Conservation (phyloP, 2,113 vertebrate species). For the Albula goreensis region DNA sequence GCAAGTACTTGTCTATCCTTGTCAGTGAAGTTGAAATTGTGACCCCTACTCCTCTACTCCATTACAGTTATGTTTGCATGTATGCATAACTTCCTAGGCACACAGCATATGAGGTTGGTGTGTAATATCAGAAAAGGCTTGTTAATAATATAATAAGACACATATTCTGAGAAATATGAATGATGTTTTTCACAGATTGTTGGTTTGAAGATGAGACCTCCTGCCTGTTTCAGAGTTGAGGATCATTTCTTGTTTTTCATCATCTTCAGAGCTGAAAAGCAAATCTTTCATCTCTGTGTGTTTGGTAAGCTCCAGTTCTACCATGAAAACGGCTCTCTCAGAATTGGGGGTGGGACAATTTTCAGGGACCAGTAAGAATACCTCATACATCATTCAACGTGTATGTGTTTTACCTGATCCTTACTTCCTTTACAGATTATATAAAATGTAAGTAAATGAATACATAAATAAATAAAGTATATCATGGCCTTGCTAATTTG, state of each 20-base stretch:
- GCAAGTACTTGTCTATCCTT: no score
- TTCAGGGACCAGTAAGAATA: background rate
- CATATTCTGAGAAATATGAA: background rate
- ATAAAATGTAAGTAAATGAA: no score
- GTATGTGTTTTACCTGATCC: background rate
- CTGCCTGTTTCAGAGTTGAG: background rate
- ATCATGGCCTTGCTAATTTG: no score
- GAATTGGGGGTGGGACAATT: background rate
- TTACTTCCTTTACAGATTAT: background rate
- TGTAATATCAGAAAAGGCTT: background rate
- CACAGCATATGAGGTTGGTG: background rate
- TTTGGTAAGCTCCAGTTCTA: conserved; percentile 5
- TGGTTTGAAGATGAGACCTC: background rate
- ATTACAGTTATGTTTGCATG: no score
- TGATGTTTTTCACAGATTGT: background rate
- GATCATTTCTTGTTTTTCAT: background rate
- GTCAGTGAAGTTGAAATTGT: no score
- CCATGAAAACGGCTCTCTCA: background rate
- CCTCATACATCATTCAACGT: conserved; percentile 16
- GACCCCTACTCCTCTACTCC: no score
- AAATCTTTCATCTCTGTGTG: conserved; percentile 20
- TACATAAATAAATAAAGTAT: no score
- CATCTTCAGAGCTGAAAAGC: background rate
- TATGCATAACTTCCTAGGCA: background rate
- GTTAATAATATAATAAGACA: background rate